Conservation (phyloP, 2,888 invertebrate species). For the Cartodere bifasciata region DNA sequence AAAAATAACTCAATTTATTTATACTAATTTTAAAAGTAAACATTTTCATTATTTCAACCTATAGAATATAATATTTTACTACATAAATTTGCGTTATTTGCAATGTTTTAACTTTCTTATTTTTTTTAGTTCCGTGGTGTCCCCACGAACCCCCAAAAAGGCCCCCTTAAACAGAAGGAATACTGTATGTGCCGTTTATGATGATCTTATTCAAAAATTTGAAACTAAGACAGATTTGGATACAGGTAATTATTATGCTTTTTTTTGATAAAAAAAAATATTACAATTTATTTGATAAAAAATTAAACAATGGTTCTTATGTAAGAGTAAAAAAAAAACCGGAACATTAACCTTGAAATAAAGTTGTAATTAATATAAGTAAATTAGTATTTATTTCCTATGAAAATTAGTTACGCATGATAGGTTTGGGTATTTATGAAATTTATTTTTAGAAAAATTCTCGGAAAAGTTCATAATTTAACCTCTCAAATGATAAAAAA, state of each 20-base stretch:
- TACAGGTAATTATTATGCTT: slow-evolving; percentile 16
- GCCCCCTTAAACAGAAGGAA: slow-evolving; percentile 25
- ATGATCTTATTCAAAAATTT: slow-evolving; percentile 30
- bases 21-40: no score
- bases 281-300: neutral
- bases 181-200: slow-evolving; percentile 30
- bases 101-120: slow-evolving; percentile 2
- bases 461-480: no score
- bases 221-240: slow-evolving; percentile 27
- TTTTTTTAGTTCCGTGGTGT: slow-evolving; percentile 13
- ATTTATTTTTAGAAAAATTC: no score
- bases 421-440: no score
- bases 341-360: no score
- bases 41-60: no score
- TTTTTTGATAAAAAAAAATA: neutral
- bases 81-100: no score
- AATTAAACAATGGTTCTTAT: neutral
- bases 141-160: slow-evolving; percentile 20
- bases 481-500: no score
- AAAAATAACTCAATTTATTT: no score
- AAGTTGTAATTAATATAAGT: no score
- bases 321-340: neutral
- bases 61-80: no score
- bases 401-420: no score
- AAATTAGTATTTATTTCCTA: neutral